Conservation (phyloP, 2,113 vertebrate genomes). For the Capra hircus region DNA sequence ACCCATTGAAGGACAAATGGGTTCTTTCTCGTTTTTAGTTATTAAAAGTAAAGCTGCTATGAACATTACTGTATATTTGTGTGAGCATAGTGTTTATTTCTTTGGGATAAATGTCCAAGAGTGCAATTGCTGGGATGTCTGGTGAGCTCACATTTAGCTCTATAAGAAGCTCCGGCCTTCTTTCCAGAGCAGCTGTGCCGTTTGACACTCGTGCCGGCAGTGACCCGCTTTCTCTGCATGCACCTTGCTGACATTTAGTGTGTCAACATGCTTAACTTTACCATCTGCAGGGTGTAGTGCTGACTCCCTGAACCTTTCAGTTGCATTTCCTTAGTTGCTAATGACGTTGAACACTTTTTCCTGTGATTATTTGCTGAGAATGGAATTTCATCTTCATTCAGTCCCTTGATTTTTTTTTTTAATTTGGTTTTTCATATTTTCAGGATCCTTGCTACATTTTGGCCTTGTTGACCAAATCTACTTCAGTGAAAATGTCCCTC, state of each 20-base stretch:
- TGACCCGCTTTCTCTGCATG: neutral
- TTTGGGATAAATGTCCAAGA: neutral
- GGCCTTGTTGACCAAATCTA: neutral
- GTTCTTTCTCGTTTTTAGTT: no score
- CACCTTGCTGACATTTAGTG: fast-evolving
- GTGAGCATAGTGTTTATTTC: no score
- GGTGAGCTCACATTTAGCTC: neutral
- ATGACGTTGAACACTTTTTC: neutral
- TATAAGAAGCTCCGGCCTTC: neutral
- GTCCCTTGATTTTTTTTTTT: neutral
- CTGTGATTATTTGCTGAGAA: neutral
- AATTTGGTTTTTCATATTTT: neutral
- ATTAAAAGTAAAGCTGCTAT: no score
- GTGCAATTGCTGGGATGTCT: neutral
- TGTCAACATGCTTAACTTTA: neutral
- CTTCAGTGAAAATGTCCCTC: neutral
- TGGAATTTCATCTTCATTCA: neutral
- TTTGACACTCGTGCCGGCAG: neutral
- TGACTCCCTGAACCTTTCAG: neutral
- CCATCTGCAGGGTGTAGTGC: fast-evolving
- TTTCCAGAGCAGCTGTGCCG: neutral
- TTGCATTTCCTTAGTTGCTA: neutral
- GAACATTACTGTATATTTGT: no score
- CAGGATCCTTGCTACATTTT: neutral
- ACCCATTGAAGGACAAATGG: no score